phyloP scores from a whole-genome alignment of 2,113 vertebrate species.

The Corythornis madagascariensis region DNA sequence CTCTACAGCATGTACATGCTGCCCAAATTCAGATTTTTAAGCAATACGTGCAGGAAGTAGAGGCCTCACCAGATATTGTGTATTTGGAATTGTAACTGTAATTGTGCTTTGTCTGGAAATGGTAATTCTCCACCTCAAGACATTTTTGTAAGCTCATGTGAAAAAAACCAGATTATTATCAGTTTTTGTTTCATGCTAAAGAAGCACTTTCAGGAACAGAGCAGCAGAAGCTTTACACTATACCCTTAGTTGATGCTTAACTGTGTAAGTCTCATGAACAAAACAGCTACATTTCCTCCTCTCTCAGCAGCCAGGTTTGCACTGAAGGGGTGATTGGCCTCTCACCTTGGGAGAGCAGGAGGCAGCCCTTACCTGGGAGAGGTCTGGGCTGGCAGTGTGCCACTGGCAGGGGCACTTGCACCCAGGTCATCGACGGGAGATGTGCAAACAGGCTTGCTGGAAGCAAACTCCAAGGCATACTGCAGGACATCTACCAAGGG shows the following conservation, averaged over 20 bases:
- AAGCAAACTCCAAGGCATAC: constrained; percentile 97
- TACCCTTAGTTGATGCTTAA: accelerated
- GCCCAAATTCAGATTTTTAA: background rate
- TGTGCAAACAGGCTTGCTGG: constrained; percentile 95
- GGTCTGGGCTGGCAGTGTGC: constrained; percentile 80
- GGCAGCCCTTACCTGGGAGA: constrained; percentile 77
- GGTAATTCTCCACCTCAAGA: background rate
- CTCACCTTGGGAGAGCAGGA: background rate
- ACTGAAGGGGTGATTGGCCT: background rate
- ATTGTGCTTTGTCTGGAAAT: background rate
- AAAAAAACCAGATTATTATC: background rate
- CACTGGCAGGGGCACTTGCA: constrained; percentile 81
- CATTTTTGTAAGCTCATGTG: background rate
- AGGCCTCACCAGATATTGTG: background rate
- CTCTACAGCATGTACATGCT: background rate
- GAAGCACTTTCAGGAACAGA: background rate
- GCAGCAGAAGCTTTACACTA: background rate
- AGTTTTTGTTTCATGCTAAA: accelerated
- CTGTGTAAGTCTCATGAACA: background rate
- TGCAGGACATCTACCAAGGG: constrained; percentile 98
- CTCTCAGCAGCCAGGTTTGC: background rate
- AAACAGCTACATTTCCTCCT: background rate
- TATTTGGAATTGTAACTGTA: background rate
- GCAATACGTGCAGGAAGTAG: background rate
- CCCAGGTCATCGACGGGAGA: constrained; percentile 94